These are phyloP conservation scores for Sitta carolinensis DNA, from an alignment of 2,797 vertebrate species.

Conservation along the genomic window DNA sequence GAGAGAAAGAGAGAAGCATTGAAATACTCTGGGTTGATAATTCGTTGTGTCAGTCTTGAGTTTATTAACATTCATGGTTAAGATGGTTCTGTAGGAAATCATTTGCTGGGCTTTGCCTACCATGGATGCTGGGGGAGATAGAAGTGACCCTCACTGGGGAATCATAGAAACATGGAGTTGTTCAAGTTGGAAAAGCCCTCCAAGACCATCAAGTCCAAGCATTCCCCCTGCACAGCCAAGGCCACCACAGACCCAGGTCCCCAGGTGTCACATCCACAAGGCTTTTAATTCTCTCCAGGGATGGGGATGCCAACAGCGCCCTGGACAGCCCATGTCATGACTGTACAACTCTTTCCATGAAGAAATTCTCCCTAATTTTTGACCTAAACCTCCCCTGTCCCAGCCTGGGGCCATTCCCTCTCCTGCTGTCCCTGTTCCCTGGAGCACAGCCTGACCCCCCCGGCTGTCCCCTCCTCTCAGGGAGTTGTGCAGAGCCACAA, in stretches of 20 bases:
- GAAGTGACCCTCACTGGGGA: not conserved
- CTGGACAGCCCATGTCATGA: not conserved
- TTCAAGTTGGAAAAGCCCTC: not conserved
- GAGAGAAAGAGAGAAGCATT: not conserved
- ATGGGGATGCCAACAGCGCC: too few species aligned
- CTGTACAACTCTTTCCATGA: not conserved
- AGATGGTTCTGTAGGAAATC: not conserved
- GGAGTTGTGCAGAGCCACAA: not conserved
- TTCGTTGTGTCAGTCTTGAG: not conserved
- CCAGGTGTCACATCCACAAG: fast-evolving
- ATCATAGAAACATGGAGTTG: not conserved
- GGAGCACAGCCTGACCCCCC: not conserved
- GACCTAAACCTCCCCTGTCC: fast-evolving
- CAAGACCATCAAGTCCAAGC: not conserved
- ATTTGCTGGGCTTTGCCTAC: not conserved
- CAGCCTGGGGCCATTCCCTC: fast-evolving
- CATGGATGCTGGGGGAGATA: not conserved
- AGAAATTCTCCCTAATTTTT: not conserved
- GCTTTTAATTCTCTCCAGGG: not conserved
- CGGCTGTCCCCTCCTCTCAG: not conserved
- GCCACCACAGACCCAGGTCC: not conserved
- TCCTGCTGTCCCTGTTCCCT: not conserved
- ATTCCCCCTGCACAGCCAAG: not conserved
- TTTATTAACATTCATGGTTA: not conserved
- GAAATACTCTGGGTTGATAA: not conserved